Evolutionary conservation across 2,113 vertebrate species (phyloP).

Genomic region (Odocoileus virginianus): DNA sequence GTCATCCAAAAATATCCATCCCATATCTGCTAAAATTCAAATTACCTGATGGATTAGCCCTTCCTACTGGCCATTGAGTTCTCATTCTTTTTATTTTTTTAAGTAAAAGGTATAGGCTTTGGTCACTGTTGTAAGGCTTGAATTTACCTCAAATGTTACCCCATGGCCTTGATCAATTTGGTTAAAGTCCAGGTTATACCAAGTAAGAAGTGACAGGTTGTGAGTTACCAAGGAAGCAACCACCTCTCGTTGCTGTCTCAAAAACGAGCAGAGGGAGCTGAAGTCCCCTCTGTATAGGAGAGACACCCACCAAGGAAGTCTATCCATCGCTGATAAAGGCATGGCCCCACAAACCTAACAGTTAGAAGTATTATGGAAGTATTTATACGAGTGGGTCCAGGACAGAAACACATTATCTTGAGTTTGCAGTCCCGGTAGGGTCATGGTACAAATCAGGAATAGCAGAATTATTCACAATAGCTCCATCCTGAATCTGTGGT

Average conservation of each 20-base stretch:
- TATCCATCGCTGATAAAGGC: neutral
- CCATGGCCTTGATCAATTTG: neutral
- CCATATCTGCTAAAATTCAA: neutral
- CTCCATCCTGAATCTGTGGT: neutral
- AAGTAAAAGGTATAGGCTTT: neutral
- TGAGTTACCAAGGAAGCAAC: neutral
- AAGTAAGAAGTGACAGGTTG: neutral
- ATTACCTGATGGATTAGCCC: neutral
- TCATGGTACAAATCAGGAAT: neutral
- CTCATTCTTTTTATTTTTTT: neutral
- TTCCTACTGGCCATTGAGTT: neutral
- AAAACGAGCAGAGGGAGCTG: neutral
- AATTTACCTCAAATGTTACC: neutral
- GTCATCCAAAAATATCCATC: neutral
- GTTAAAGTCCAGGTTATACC: neutral
- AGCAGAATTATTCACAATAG: neutral
- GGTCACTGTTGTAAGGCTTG: neutral
- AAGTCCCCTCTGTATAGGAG: neutral
- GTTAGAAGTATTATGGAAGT: neutral
- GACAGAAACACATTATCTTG: neutral
- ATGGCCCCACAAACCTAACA: neutral
- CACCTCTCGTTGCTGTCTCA: neutral
- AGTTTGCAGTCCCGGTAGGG: accelerated
- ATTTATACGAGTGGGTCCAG: neutral
- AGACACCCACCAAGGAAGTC: neutral